Evolutionary conservation across 2,113 vertebrate species (phyloP), one percentile per base, ranked within the genome.

Genomic region (Chrysochloris asiatica): DNA sequence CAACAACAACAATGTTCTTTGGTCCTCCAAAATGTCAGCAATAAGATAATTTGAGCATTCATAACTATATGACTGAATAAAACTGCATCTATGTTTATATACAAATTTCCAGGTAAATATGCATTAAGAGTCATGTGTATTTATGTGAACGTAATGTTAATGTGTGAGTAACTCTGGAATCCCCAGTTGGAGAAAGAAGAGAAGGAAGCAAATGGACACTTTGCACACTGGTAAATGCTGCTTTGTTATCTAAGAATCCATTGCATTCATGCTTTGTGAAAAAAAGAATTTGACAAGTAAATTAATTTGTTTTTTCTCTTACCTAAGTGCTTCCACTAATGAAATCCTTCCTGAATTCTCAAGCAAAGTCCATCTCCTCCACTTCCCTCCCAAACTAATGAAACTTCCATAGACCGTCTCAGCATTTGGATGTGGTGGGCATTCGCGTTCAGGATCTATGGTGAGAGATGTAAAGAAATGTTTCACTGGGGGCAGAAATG

Each of bases 281-380:
- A 85, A 69, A 54, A 91, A 36, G 24, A 30, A 65, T 83, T 45
- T 90, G 85, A 96, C 75, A 90, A 72, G 63, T 75, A 89, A 80
- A 89, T 92, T 90, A 93, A 76, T 83, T 88, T 76, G 48, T 75
- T n/a, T 16, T 91, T 82, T 82, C 69, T 93, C 78, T 91, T 36
- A 56, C 52, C 59, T 67, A 52, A 94, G 45, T 2, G 0, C 48
- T 43, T 79, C 28, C 9, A 4, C 61, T 63, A 43, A 75, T 73
- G 92, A 78, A 75, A 80, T 43, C 30, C 11, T 50, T 48, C 14
- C 67, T 36, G 26, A 30, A 4, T n/a, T 59, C 17, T 54, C 7
- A 75, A 54, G 52, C 43, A 28, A 30, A 77, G 17, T 80, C 52
- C 13, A n/a, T 10, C 1, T 13, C 41, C 3, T 26, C 17, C 1